Percentiles rank a stretch among this genome's conserved stretches.
phyloP scores from a whole-genome alignment of 2,797 vertebrate species.

The Coluber constrictor region DNA sequence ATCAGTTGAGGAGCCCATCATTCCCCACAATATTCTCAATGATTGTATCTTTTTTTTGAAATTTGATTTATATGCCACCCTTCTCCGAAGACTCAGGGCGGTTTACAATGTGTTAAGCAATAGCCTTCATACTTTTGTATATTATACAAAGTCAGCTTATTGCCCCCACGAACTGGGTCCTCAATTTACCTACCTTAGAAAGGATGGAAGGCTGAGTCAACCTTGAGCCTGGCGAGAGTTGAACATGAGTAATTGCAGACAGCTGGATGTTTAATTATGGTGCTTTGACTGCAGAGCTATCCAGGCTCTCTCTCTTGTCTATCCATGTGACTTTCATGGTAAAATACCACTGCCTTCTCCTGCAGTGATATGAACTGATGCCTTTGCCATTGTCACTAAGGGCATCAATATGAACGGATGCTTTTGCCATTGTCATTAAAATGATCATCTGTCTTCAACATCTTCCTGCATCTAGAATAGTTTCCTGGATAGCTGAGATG shows the following conservation, averaged over 20 bases:
- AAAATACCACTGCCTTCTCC: background rate
- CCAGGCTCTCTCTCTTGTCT: background rate
- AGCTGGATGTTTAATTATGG: too few relatives aligned
- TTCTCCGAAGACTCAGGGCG: too few relatives aligned
- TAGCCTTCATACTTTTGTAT: too few relatives aligned
- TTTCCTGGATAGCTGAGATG: background rate
- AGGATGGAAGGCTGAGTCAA: too few relatives aligned
- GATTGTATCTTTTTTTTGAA: background rate
- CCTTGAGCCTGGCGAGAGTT: too few relatives aligned
- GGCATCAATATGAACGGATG: background rate
- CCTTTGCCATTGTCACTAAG: background rate
- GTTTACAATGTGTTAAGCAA: too few relatives aligned
- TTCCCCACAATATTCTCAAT: background rate
- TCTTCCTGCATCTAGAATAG: background rate
- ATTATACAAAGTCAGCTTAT: too few relatives aligned
- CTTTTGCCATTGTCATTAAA: background rate
- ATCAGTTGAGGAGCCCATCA: background rate
- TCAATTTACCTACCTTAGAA: too few relatives aligned
- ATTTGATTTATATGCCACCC: too few relatives aligned
- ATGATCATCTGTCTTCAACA: background rate
- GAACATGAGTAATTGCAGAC: too few relatives aligned
- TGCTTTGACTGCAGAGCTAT: too few relatives aligned
- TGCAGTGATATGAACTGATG: background rate
- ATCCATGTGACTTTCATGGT: background rate
- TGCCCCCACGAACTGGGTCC: too few relatives aligned